These are phyloP conservation scores for Corythoichthys intestinalis DNA, from an alignment of 2,113 vertebrate genomes.

Conservation along the genomic window DNA sequence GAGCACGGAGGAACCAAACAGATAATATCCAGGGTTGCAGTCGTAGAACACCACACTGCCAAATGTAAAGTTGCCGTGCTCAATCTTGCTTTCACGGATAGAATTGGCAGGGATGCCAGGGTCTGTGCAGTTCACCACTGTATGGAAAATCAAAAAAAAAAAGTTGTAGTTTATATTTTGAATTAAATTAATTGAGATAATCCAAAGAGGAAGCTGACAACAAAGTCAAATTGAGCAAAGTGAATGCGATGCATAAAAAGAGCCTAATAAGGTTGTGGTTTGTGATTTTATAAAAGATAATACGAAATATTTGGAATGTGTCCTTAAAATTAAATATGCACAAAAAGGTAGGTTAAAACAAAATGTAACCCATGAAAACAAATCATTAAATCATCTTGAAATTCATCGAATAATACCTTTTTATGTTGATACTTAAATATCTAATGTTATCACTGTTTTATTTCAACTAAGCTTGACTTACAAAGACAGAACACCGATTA, in stretches of 20 bases:
- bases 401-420: too few relatives aligned
- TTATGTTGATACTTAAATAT: background rate
- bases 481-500: background rate
- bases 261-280: background rate
- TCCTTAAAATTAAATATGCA: too few relatives aligned
- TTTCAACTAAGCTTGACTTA: background rate
- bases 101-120: conserved; percentile 97
- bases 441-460: background rate
- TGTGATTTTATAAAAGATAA: too few relatives aligned
- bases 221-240: background rate
- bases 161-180: background rate
- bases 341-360: background rate
- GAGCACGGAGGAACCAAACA: conserved; percentile 88
- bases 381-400: background rate
- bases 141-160: conserved; percentile 10
- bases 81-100: conserved; percentile 97
- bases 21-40: conserved; percentile 93
- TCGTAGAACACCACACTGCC: conserved; percentile 96
- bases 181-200: background rate
- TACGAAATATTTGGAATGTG: too few relatives aligned
- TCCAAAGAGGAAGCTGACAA: background rate
- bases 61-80: conserved; percentile 96
- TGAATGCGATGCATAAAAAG: background rate
- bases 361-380: too few relatives aligned
- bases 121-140: conserved; percentile 96